Conservation (phyloP, 2,113 vertebrate genomes). For the Thymallus thymallus region DNA sequence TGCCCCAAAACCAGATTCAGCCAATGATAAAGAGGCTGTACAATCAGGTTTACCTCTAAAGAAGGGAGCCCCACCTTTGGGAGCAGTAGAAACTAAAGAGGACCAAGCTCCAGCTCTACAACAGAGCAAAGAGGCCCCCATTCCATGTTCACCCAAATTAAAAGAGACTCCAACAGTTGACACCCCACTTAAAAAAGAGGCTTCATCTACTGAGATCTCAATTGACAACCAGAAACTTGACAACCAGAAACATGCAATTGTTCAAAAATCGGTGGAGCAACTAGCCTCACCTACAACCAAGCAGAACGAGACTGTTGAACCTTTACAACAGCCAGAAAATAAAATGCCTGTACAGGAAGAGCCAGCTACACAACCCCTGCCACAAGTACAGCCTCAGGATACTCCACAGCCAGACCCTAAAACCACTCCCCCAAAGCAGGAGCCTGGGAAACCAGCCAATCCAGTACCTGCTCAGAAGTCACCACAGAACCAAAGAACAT, state of each 20-base stretch:
- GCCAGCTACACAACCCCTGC: conserved; percentile 43
- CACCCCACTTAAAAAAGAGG: too few species aligned
- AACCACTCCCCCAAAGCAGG: conserved; percentile 53
- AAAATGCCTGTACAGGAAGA: conserved; percentile 63
- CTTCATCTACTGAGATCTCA: too few species aligned
- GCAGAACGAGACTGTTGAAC: conserved; percentile 49
- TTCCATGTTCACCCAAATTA: too few species aligned
- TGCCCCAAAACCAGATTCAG: too few species aligned
- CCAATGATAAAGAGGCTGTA: too few species aligned
- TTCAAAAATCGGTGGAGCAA: conserved; percentile 19
- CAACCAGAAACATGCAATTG: conserved; percentile 37
- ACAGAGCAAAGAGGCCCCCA: too few species aligned
- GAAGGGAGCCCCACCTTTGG: too few species aligned
- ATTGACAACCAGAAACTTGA: conserved; percentile 31
- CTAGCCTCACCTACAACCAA: not conserved
- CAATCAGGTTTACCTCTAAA: too few species aligned
- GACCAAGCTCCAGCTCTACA: too few species aligned
- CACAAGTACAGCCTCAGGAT: conserved; percentile 43
- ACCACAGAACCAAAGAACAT: not conserved
- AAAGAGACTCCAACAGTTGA: too few species aligned
- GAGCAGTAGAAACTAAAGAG: too few species aligned
- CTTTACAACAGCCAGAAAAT: conserved; percentile 49
- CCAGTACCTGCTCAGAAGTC: not conserved
- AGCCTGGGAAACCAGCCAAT: conserved; percentile 37
- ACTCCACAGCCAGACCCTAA: conserved; percentile 50